Conservation (phyloP, 2,797 vertebrate genomes). For the Macropus fuliginosus region DNA sequence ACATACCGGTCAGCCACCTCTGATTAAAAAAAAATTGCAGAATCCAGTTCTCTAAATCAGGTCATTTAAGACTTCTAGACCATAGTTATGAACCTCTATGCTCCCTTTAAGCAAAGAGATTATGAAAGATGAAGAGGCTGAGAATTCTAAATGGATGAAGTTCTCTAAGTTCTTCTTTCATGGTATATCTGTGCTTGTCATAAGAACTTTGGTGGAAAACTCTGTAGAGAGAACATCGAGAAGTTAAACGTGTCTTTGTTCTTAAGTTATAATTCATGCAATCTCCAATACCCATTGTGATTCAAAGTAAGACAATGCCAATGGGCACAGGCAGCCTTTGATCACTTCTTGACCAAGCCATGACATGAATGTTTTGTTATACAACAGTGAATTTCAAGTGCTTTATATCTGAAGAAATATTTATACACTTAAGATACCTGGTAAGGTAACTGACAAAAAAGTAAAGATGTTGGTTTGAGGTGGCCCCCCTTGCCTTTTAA, state of each 20-base stretch:
- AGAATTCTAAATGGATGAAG: slow-evolving; percentile 3
- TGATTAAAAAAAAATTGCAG: not conserved
- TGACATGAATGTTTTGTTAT: not conserved
- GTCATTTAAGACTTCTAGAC: not conserved
- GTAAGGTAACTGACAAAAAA: not conserved
- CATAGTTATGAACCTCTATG: not conserved
- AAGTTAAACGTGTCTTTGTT: not conserved
- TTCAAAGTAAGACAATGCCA: not conserved
- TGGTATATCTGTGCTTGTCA: not conserved
- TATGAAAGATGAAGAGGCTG: not conserved
- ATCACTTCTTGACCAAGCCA: not conserved
- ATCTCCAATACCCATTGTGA: not conserved
- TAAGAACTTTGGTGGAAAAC: not conserved
- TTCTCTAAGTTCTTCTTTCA: not conserved
- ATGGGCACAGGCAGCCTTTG: not conserved
- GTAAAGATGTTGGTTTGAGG: not conserved
- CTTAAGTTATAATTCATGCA: not conserved
- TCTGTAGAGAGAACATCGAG: not conserved
- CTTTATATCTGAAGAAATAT: not conserved
- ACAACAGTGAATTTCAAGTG: too few relatives aligned
- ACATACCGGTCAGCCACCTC: accelerated
- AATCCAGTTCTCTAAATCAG: not conserved
- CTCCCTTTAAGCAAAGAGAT: not conserved
- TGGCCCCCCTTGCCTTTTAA: not conserved
- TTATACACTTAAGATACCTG: not conserved